Evolutionary conservation across 2,888 invertebrate species (phyloP).

Genomic region (Thalpophila matura): DNA sequence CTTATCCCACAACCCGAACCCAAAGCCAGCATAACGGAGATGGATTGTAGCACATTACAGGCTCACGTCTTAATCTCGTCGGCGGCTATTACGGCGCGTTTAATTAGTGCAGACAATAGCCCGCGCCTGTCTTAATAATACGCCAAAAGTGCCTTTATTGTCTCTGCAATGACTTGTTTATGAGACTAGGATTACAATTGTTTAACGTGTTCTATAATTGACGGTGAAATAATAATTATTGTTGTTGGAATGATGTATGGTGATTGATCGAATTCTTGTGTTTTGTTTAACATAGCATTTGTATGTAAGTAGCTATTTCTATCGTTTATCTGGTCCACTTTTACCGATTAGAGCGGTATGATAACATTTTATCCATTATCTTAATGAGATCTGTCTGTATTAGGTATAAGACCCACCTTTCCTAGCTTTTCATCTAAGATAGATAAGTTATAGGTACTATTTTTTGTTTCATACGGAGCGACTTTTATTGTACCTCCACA

Average conservation of each 20-base stretch:
- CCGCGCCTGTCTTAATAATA: slow-evolving; percentile 74
- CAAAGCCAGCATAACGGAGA: slow-evolving; percentile 82
- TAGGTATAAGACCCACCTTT: slow-evolving; percentile 3
- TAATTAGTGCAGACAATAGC: slow-evolving; percentile 86
- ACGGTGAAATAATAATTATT: slow-evolving; percentile 53
- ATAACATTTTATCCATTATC: slow-evolving; percentile 7
- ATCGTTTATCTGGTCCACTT: slow-evolving; percentile 12
- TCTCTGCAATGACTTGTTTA: slow-evolving; percentile 51
- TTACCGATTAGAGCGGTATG: slow-evolving; percentile 7
- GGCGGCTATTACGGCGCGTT: slow-evolving; percentile 83
- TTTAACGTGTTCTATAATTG: slow-evolving; percentile 40
- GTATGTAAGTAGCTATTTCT: slow-evolving; percentile 20
- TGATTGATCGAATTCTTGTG: slow-evolving; percentile 40
- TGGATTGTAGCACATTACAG: slow-evolving; percentile 84
- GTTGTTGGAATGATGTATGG: slow-evolving; percentile 35
- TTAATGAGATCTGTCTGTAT: slow-evolving; percentile 15
- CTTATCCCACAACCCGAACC: slow-evolving; percentile 62
- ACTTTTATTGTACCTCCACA: too few species aligned
- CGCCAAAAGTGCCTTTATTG: slow-evolving; percentile 61
- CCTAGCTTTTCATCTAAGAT: neutral
- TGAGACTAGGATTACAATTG: slow-evolving; percentile 42
- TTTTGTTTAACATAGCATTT: slow-evolving; percentile 18
- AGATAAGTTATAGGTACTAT: neutral
- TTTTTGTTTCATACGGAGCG: neutral
- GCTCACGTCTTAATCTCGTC: slow-evolving; percentile 85